Evolutionary conservation across 2,113 vertebrate genomes (phyloP), one percentile per base, ranked within the genome.

Genomic region (Ptyas mucosa): DNA sequence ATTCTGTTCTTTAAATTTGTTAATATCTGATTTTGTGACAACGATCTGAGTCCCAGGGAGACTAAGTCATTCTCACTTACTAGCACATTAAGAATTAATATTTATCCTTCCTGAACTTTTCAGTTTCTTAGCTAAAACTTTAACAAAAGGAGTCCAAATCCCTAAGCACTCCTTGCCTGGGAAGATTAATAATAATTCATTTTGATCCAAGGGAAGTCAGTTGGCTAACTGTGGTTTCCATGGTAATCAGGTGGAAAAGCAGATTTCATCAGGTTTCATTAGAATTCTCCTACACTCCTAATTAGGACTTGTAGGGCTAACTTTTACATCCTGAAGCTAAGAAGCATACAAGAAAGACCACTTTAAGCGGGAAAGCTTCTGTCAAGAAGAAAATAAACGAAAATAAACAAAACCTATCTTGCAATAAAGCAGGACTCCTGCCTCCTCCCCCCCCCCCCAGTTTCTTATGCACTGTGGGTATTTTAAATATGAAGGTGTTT

Each of bases 171-270:
- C 94, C 91, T 97, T 97, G 94, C 95, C 95, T 96, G 89, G 89
- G 93, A 97, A 96, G 96, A 98, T 97, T 97, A 97, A 97, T 96
- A 97, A 97, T 97, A 97, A 97, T 97, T 97, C 97, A 87, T 97
- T 97, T 97, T 97, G 96, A 98, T 98, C 97, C 95, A 96, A 97
- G 97, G 96, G 97, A 96, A 93, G 94, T 97, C 75, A 75, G 91
- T 96, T 97, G 97, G 95, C 93, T 94, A 97, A 97, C 92, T 96
- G 90, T 96, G 75, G 96, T 98, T 98, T 97, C 97, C 97, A 98
- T 98, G 96, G 97, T 96, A 97, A 98, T 98, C 97, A 96, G 94
- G 96, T 96, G 93, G 97, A 95, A 96, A 97, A 96, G 96, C 93
- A 97, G 96, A 97, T 97, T 96, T 97, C 94, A 97, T 97, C 97